phyloP scores from a whole-genome alignment of 1,140 invertebrate species.

The Orussus abietinus region DNA sequence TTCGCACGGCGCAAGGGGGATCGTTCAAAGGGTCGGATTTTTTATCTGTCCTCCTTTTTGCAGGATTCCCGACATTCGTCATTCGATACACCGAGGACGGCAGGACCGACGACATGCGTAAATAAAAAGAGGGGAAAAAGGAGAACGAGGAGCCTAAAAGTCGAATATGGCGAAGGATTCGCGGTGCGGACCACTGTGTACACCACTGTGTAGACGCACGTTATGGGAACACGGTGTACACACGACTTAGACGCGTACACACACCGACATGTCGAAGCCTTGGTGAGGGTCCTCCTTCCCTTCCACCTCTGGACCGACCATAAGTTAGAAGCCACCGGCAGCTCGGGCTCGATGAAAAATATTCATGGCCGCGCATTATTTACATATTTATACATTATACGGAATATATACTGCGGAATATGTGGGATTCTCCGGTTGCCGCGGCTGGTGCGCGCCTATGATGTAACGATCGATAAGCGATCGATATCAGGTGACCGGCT shows the following conservation, averaged over 20 bases:
- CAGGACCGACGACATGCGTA: too few relatives aligned
- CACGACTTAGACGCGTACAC: too few relatives aligned
- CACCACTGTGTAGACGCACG: not conserved
- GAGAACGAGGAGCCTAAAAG: not conserved
- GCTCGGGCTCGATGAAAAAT: slow-evolving; percentile 37
- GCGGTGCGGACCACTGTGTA: slow-evolving; percentile 28
- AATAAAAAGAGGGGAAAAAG: not conserved
- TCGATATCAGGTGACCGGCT: not conserved
- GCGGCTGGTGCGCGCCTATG: too few relatives aligned
- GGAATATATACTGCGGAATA: slow-evolving; percentile 18
- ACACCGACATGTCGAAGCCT: slow-evolving; percentile 35
- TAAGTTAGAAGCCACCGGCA: slow-evolving; percentile 42
- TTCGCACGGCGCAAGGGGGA: too few relatives aligned
- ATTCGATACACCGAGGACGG: too few relatives aligned
- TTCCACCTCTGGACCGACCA: slow-evolving; percentile 33
- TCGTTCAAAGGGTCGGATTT: too few relatives aligned
- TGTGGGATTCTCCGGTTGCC: slow-evolving; percentile 25
- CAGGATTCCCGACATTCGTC: too few relatives aligned
- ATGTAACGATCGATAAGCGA: not conserved
- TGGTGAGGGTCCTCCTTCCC: slow-evolving; percentile 17
- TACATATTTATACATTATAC: slow-evolving; percentile 49
- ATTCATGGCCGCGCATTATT: slow-evolving; percentile 39
- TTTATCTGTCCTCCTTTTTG: too few relatives aligned
- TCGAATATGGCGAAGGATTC: slow-evolving; percentile 38
- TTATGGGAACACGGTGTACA: too few relatives aligned